These are phyloP conservation scores for Eupeodes latifasciatus DNA, from an alignment of 2,888 invertebrate genomes.

Conservation along the genomic window DNA sequence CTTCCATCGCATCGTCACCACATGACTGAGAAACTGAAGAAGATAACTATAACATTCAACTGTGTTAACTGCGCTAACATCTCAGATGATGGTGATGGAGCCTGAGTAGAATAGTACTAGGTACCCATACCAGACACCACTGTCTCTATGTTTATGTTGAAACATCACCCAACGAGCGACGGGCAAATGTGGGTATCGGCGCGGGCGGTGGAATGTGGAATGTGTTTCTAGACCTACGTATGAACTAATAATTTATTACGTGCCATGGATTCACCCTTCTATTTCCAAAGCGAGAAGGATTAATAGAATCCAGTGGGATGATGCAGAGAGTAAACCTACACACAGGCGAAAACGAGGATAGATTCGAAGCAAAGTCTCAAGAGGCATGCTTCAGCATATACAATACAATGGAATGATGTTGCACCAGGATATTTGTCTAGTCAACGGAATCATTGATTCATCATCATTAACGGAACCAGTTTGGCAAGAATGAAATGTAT, in stretches of 20 bases:
- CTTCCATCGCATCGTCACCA: constrained; percentile 2
- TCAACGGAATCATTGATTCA: constrained; percentile 76
- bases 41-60: constrained; percentile 54
- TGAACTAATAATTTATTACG: constrained; percentile 75
- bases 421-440: constrained; percentile 75
- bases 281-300: constrained; percentile 32
- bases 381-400: constrained; percentile 2
- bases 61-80: constrained; percentile 18
- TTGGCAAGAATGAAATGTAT: constrained; percentile 51
- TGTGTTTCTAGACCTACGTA: constrained; percentile 62
- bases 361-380: neutral
- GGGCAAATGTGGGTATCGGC: neutral
- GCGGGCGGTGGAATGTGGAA: constrained; percentile 48
- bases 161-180: constrained; percentile 10
- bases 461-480: constrained; percentile 75
- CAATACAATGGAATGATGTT: constrained; percentile 17
- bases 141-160: constrained; percentile 14
- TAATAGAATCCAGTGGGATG: constrained; percentile 49
- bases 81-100: neutral
- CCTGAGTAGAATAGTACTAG: too few species aligned
- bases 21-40: constrained; percentile 26
- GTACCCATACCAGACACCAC: neutral
- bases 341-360: neutral
- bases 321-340: constrained; percentile 2
- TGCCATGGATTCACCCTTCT: constrained; percentile 70